Evolutionary conservation across 1,140 invertebrate species (phyloP).

Genomic region (Hirudo medicinalis): DNA sequence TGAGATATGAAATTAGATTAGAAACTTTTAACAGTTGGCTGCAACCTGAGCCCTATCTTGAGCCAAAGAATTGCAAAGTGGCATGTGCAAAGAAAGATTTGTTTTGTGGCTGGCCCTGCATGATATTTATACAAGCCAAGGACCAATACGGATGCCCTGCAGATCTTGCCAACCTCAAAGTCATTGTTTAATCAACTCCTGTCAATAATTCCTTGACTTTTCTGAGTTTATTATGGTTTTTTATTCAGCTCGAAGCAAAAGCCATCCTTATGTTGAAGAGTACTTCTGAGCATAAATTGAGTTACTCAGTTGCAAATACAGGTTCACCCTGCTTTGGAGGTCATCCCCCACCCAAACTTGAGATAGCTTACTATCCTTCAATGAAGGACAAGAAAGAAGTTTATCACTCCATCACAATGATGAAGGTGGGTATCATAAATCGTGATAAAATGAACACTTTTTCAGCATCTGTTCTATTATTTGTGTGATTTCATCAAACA

Average conservation of each 20-base stretch:
- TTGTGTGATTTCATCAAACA: not conserved
- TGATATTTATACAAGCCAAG: slow-evolving; percentile 66
- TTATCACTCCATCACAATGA: slow-evolving; percentile 83
- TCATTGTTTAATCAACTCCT: slow-evolving; percentile 35
- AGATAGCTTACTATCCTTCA: slow-evolving; percentile 70
- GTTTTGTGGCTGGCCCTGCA: slow-evolving; percentile 64
- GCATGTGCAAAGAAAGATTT: slow-evolving; percentile 59
- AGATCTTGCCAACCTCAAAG: slow-evolving; percentile 67
- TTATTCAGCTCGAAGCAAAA: slow-evolving; percentile 51
- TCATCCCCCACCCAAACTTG: slow-evolving; percentile 53
- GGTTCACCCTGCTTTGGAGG: slow-evolving; percentile 53
- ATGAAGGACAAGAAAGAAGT: slow-evolving; percentile 72
- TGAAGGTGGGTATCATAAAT: slow-evolving; percentile 51
- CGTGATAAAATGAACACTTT: not conserved
- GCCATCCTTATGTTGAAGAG: slow-evolving; percentile 53
- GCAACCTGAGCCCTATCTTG: slow-evolving; percentile 78
- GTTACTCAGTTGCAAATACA: slow-evolving; percentile 50
- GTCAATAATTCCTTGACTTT: slow-evolving; percentile 19
- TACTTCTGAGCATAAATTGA: slow-evolving; percentile 35
- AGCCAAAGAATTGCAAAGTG: slow-evolving; percentile 71
- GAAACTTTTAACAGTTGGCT: slow-evolving; percentile 55
- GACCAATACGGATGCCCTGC: slow-evolving; percentile 86
- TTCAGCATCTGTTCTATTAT: not conserved
- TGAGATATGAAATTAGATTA: no score
- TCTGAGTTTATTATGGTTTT: not conserved